These are phyloP conservation scores for Drosophila takahashii DNA, from an alignment of 1,140 invertebrate species.

Conservation along the genomic window DNA sequence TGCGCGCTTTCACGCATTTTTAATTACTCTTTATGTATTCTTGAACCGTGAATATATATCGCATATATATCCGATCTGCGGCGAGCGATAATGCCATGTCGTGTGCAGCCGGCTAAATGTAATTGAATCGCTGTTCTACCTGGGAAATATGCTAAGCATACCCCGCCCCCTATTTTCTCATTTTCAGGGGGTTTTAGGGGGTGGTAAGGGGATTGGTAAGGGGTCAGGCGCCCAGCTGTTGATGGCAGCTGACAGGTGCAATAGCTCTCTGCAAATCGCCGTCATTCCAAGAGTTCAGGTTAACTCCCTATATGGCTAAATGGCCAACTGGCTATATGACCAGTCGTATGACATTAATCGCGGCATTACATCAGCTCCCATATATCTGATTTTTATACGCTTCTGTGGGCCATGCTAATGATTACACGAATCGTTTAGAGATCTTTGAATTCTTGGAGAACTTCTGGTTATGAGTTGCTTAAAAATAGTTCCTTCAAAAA, in stretches of 20 bases:
- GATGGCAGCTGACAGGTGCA: conserved; percentile 62
- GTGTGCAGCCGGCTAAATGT: conserved; percentile 51
- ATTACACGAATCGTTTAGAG: conserved; percentile 1
- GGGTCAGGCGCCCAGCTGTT: conserved; percentile 18
- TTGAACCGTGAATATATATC: background rate
- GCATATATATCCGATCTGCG: conserved; percentile 13
- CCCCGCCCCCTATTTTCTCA: conserved; percentile 43
- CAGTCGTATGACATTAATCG: conserved; percentile 59
- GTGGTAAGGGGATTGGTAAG: background rate
- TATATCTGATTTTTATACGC: conserved; percentile 6
- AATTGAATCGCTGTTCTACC: conserved; percentile 63
- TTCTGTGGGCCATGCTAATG: conserved; percentile 11
- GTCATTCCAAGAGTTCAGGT: conserved; percentile 39
- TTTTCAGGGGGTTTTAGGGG: too few species aligned
- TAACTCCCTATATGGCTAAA: conserved; percentile 21
- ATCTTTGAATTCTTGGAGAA: background rate
- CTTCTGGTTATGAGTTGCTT: background rate
- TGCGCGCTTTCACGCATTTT: conserved; percentile 78
- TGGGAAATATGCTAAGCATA: conserved; percentile 70
- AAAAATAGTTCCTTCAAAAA: too few species aligned
- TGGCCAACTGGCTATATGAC: too few species aligned
- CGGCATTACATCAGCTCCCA: conserved; percentile 68
- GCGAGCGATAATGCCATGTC: conserved; percentile 46
- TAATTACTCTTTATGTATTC: conserved; percentile 46
- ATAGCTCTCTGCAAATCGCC: conserved; percentile 12